A percentile compares a stretch with the other conserved stretches of the same genome.
phyloP scores from a whole-genome alignment of 2,797 vertebrate genomes.

The Dicrostonyx torquatus region DNA sequence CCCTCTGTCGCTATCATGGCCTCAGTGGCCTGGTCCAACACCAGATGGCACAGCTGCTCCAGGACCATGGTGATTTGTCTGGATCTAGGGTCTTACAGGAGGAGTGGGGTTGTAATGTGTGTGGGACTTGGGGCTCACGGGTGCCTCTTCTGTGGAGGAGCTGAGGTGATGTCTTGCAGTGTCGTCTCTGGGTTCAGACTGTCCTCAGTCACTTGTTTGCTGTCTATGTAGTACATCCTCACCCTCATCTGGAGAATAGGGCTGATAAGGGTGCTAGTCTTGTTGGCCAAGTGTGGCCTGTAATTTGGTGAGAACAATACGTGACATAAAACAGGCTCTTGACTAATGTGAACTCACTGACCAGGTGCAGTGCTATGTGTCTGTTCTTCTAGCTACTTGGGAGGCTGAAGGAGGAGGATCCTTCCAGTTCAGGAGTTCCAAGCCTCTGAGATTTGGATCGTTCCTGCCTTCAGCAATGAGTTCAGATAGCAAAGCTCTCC shows the following conservation, averaged over 20 bases:
- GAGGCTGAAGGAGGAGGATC: background rate
- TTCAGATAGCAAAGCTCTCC: background rate
- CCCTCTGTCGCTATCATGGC: constrained; percentile 92
- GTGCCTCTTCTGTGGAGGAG: background rate
- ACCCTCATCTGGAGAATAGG: background rate
- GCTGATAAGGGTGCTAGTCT: background rate
- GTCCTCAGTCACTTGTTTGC: background rate
- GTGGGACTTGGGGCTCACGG: background rate
- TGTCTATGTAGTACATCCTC: background rate
- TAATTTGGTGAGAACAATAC: background rate
- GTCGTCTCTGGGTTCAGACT: background rate
- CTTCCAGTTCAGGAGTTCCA: background rate
- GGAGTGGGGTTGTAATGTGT: background rate
- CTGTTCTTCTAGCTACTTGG: background rate
- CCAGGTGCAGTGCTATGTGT: background rate
- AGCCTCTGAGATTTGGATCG: rapidly evolving
- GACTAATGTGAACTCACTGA: background rate
- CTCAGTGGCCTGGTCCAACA: constrained; percentile 92
- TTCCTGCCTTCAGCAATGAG: rapidly evolving
- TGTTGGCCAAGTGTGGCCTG: background rate
- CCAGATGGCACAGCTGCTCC: constrained; percentile 93
- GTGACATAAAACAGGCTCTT: background rate
- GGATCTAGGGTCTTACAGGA: background rate
- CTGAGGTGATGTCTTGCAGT: background rate
- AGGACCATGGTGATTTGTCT: constrained; percentile 90